A percentile compares a stretch with the other conserved stretches of the same genome.
Conservation (phyloP, 2,113 vertebrate species). For the Enhydra lutris region DNA sequence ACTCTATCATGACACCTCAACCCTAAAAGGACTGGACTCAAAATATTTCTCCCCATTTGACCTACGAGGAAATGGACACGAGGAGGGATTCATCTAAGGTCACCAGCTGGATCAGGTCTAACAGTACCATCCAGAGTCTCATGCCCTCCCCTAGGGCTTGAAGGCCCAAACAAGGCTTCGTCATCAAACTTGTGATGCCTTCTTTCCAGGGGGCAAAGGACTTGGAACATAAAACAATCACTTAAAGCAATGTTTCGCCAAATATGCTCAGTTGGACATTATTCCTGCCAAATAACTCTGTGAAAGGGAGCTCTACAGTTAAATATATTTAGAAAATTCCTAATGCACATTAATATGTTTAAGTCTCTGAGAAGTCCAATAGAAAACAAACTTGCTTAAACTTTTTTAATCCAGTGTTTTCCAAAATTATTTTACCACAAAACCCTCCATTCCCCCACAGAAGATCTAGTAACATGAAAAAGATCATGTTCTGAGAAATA, state of each 20-base stretch:
- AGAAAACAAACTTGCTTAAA: background rate
- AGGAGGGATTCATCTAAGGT: background rate
- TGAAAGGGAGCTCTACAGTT: background rate
- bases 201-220: background rate
- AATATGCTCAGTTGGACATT: background rate
- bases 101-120: background rate
- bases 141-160: background rate
- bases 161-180: background rate
- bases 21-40: background rate
- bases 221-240: background rate
- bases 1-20: background rate
- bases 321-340: background rate
- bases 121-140: background rate
- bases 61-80: background rate
- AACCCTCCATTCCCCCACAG: background rate
- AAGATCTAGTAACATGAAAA: conserved; percentile 40
- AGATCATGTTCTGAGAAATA: background rate
- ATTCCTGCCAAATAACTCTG: background rate
- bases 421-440: conserved; percentile 23
- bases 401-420: background rate
- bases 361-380: background rate
- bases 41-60: background rate
- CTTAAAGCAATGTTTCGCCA: background rate
- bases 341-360: background rate
- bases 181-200: background rate